Conservation (phyloP, 2,797 vertebrate species). For the Enteromius afrohamiltoni region DNA sequence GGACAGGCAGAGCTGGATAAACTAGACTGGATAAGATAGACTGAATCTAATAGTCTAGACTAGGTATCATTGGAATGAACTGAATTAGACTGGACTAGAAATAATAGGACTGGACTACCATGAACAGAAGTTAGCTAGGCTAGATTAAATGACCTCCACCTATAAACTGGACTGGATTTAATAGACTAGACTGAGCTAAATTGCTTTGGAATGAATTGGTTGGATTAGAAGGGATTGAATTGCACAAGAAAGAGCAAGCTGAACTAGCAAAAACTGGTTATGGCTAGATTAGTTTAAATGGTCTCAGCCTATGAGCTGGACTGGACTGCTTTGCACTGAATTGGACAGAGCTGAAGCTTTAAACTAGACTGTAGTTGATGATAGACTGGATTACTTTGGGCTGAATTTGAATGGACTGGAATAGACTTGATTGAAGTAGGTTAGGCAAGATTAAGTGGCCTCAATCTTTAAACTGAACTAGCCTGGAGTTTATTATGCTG, state of each 20-base stretch:
- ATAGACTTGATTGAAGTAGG: not conserved
- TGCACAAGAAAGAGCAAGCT: not conserved
- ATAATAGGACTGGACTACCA: not conserved
- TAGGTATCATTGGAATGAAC: no score
- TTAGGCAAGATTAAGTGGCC: not conserved
- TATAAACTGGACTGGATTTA: not conserved
- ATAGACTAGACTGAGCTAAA: not conserved
- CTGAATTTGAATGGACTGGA: not conserved
- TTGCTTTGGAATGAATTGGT: not conserved
- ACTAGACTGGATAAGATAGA: no score
- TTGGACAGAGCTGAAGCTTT: not conserved
- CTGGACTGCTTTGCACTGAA: not conserved
- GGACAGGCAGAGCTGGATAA: no score
- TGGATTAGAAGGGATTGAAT: not conserved
- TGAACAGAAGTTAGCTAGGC: no score
- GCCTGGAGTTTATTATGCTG: not conserved
- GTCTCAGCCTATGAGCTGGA: not conserved
- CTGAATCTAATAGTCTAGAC: no score
- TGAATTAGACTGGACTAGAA: not conserved
- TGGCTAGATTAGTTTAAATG: not conserved
- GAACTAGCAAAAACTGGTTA: not conserved
- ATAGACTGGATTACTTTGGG: not conserved
- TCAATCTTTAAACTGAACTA: not conserved
- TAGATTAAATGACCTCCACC: not conserved
- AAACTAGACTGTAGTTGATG: not conserved